Conservation (phyloP, 1,140 invertebrate species). For the Steinernema feltiae region DNA sequence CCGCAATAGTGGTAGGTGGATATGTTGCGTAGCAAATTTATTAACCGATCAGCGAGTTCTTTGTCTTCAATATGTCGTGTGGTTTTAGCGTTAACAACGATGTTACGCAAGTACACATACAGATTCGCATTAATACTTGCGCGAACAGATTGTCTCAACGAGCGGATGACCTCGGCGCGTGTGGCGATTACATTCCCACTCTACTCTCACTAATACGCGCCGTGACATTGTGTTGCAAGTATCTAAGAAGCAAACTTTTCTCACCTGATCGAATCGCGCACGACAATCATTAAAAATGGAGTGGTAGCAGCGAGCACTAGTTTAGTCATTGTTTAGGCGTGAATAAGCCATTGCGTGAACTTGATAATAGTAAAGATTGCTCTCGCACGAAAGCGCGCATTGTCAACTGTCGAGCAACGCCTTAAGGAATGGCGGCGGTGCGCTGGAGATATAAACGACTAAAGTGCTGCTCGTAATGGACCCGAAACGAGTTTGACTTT, state of each 20-base stretch:
- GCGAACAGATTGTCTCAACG: not conserved
- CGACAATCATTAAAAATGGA: too few species aligned
- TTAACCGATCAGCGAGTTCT: not conserved
- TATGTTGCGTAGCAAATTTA: not conserved
- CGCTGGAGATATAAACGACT: slow-evolving; percentile 2
- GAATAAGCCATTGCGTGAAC: not conserved
- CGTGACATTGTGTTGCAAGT: not conserved
- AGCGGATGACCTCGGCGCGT: slow-evolving; percentile 6
- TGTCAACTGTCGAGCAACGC: not conserved
- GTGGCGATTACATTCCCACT: not conserved
- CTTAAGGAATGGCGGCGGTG: not conserved
- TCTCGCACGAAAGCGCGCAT: not conserved
- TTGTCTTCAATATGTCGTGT: not conserved
- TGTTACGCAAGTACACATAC: not conserved
- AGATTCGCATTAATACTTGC: slow-evolving; percentile 4
- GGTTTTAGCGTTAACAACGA: slow-evolving; percentile 5
- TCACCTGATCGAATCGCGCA: not conserved
- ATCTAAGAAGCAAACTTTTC: not conserved
- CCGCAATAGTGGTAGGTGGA: not conserved
- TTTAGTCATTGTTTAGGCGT: not conserved
- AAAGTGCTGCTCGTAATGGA: slow-evolving; percentile 10
- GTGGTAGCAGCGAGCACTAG: not conserved
- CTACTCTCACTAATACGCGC: not conserved
- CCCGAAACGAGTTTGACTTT: not conserved
- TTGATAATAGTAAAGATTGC: not conserved